Evolutionary conservation across 1,140 invertebrate genomes (phyloP).

Genomic region (Brachionus rubens): DNA sequence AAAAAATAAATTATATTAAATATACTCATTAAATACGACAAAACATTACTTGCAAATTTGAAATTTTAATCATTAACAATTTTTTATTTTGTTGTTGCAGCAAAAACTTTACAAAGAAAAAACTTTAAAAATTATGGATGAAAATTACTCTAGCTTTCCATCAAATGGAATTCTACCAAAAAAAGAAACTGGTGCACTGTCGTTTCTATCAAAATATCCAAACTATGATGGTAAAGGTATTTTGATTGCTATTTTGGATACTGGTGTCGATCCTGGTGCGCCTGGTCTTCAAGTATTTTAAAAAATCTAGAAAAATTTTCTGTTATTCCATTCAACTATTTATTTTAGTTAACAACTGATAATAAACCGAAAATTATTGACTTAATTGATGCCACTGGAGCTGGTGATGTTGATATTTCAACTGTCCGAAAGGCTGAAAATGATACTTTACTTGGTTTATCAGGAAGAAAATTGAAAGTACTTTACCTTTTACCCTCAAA

Average conservation of each 20-base stretch:
- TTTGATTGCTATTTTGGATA: conserved; percentile 91
- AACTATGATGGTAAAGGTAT: conserved; percentile 85
- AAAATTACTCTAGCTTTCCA: conserved; percentile 31
- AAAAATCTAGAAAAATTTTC: neutral
- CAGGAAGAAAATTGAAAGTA: conserved; percentile 81
- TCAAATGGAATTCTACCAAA: conserved; percentile 69
- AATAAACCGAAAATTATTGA: conserved; percentile 89
- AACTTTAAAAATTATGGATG: neutral
- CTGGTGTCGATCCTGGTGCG: conserved; percentile 91
- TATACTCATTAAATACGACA: no score
- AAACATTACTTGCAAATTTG: conserved; percentile 36
- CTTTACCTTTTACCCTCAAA: conserved; percentile 44
- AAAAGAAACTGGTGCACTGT: conserved; percentile 83
- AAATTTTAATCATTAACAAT: no score
- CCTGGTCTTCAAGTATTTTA: conserved; percentile 78
- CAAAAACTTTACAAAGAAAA: no score
- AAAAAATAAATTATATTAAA: no score
- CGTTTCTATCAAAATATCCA: conserved; percentile 84
- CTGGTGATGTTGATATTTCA: conserved; percentile 86
- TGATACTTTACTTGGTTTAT: conserved; percentile 77
- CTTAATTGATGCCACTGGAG: conserved; percentile 87
- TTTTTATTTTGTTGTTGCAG: no score
- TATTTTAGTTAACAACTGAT: conserved; percentile 72
- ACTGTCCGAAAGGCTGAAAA: conserved; percentile 71
- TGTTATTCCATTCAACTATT: neutral